These are phyloP conservation scores for Meloe dianella DNA, from an alignment of 2,888 invertebrate genomes.

Conservation along the genomic window DNA sequence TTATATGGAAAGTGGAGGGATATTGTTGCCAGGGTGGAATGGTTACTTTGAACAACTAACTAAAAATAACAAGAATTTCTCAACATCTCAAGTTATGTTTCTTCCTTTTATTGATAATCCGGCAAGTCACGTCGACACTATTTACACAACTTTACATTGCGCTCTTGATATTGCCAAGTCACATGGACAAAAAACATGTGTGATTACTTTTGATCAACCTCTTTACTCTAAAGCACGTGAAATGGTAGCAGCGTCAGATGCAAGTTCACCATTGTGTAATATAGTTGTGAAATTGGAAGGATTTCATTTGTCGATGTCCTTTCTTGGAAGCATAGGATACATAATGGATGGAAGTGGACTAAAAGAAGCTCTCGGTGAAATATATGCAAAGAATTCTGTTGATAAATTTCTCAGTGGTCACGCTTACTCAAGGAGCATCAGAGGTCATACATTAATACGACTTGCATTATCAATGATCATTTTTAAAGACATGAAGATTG, in stretches of 20 bases:
- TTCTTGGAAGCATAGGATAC: slow-evolving; percentile 48
- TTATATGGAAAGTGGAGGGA: not conserved
- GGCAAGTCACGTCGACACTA: not conserved
- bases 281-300: slow-evolving; percentile 43
- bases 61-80: slow-evolving; percentile 6
- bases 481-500: not conserved
- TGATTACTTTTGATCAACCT: not conserved
- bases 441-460: slow-evolving; percentile 24
- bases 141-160: not conserved
- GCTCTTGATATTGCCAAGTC: not conserved
- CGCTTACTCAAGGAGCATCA: slow-evolving; percentile 39
- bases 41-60: not conserved
- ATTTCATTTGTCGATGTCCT: slow-evolving; percentile 51
- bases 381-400: slow-evolving; percentile 43
- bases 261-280: too few relatives aligned
- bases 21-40: not conserved
- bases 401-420: slow-evolving; percentile 42
- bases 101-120: slow-evolving; percentile 22
- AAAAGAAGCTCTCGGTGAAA: slow-evolving; percentile 40
- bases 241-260: slow-evolving; percentile 35
- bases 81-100: slow-evolving; percentile 20
- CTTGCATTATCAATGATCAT: slow-evolving; percentile 7
- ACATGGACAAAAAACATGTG: not conserved
- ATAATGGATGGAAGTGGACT: slow-evolving; percentile 54
- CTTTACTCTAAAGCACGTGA: not conserved